Evolutionary conservation across 2,888 invertebrate species (phyloP).

Genomic region (Nemurella pictetii): DNA sequence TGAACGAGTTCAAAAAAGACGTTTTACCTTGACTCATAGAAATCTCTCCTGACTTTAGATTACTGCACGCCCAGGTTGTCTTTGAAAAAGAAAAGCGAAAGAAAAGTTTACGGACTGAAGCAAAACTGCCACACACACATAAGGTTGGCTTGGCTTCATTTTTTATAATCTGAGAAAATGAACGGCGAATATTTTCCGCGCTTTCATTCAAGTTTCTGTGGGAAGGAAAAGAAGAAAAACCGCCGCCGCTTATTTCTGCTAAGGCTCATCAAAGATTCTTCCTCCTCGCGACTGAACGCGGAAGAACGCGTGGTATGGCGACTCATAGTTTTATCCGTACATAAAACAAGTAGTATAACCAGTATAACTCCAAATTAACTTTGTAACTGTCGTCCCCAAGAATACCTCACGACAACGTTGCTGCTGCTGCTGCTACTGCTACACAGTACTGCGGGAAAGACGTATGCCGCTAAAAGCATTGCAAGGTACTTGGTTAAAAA

Average conservation of each 20-base stretch:
- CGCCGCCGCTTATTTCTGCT: neutral
- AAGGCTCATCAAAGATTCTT: neutral
- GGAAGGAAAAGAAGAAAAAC: neutral
- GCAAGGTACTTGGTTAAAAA: slow-evolving; percentile 31
- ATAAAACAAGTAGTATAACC: neutral
- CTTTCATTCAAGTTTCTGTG: neutral
- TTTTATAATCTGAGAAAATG: neutral
- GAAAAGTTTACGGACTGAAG: neutral
- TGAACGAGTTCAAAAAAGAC: slow-evolving; percentile 12
- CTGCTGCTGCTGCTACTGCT: neutral
- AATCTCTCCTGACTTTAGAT: neutral
- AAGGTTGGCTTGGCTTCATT: neutral
- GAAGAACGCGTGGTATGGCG: neutral
- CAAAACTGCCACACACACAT: neutral
- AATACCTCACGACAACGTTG: neutral
- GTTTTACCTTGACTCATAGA: neutral
- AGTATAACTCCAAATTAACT: neutral
- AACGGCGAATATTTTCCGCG: neutral
- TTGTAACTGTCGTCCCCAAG: neutral
- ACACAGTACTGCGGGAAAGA: neutral
- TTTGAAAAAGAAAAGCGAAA: neutral
- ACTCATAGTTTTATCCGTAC: neutral
- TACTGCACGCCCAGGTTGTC: neutral
- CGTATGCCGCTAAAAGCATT: slow-evolving; percentile 37
- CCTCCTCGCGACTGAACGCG: neutral